Evolutionary conservation across 2,797 vertebrate genomes (phyloP).

Genomic region (Melanotaenia parkinsoni): DNA sequence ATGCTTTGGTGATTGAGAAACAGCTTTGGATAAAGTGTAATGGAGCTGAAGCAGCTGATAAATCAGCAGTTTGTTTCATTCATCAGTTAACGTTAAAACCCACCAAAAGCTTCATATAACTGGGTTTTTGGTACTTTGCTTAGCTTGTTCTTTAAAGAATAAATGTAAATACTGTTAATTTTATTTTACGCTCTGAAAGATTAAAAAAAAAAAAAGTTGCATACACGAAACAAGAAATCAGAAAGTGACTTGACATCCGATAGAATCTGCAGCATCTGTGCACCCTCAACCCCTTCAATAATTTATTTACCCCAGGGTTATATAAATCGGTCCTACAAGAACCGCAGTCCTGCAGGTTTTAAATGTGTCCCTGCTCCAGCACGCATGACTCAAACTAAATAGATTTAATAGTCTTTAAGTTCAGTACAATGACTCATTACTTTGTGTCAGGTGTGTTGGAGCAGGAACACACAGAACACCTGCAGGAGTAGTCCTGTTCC

Average conservation of each 20-base stretch:
- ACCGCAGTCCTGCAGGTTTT: too few relatives aligned
- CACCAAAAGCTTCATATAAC: background rate
- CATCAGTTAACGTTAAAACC: background rate
- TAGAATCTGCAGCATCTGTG: background rate
- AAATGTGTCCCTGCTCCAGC: too few relatives aligned
- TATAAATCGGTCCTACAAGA: too few relatives aligned
- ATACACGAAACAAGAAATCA: background rate
- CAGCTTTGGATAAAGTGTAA: background rate
- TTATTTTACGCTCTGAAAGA: background rate
- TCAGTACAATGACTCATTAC: too few relatives aligned
- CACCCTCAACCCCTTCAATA: background rate
- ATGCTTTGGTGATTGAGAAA: background rate
- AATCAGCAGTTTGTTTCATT: too few relatives aligned
- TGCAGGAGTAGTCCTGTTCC: too few relatives aligned
- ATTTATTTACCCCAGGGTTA: background rate
- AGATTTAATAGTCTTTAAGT: too few relatives aligned
- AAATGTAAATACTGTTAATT: background rate
- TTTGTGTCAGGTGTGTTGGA: too few relatives aligned
- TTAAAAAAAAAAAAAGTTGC: background rate
- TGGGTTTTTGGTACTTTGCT: background rate
- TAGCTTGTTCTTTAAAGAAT: background rate
- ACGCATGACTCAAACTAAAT: too few relatives aligned
- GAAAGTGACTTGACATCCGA: background rate
- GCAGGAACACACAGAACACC: too few relatives aligned
- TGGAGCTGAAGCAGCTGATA: background rate